phyloP scores from a whole-genome alignment of 2,797 vertebrate genomes.

The Coregonus ussuriensis region DNA sequence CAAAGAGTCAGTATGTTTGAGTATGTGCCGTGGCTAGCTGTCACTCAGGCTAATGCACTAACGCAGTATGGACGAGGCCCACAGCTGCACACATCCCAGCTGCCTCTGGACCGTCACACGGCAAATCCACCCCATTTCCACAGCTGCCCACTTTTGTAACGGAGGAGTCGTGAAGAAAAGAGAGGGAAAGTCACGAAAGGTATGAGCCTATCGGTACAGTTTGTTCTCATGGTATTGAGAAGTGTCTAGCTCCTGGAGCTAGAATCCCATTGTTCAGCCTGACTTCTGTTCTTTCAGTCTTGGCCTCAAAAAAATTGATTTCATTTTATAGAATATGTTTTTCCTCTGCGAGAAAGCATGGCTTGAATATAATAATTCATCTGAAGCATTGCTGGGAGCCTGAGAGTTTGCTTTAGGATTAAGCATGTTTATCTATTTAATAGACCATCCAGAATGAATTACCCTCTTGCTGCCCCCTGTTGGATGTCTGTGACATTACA shows the following conservation, averaged over 20 bases:
- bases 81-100: slow-evolving; percentile 71
- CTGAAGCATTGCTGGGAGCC: neutral
- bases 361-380: neutral
- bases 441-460: slow-evolving; percentile 6
- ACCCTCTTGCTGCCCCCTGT: slow-evolving; percentile 23
- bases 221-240: slow-evolving; percentile 5
- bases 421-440: slow-evolving; percentile 11
- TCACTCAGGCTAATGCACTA: slow-evolving; percentile 68
- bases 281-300: slow-evolving; percentile 4
- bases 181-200: neutral
- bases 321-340: neutral
- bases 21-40: slow-evolving; percentile 56
- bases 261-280: slow-evolving; percentile 9
- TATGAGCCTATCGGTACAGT: neutral
- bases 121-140: slow-evolving; percentile 14
- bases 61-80: slow-evolving; percentile 67
- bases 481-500: slow-evolving; percentile 6
- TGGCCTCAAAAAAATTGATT: neutral
- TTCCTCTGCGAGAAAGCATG: neutral
- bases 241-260: neutral
- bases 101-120: slow-evolving; percentile 35
- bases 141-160: slow-evolving; percentile 11
- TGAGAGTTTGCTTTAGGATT: slow-evolving; percentile 13
- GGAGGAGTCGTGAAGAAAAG: neutral
- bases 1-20: slow-evolving; percentile 67